phyloP scores from a whole-genome alignment of 1,140 invertebrate genomes.

The Monomorium pharaonis region DNA sequence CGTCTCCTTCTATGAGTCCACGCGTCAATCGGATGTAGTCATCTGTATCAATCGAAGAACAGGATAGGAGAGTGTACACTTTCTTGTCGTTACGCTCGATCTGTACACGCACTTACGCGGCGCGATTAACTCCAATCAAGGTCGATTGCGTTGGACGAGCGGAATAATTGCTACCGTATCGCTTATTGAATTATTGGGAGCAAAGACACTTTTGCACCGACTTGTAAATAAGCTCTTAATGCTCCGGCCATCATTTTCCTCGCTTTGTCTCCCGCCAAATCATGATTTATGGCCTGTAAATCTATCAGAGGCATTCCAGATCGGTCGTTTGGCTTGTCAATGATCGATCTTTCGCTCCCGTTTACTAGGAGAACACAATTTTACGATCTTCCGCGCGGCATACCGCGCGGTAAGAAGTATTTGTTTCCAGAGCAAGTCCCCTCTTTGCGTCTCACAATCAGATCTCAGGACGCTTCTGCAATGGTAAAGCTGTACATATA shows the following conservation, averaged over 20 bases:
- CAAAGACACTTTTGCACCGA: neutral
- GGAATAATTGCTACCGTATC: conserved; percentile 74
- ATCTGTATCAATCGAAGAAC: conserved; percentile 79
- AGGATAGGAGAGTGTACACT: conserved; percentile 63
- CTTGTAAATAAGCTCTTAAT: conserved; percentile 48
- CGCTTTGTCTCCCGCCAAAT: conserved; percentile 2
- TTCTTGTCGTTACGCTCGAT: conserved; percentile 66
- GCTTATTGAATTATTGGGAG: conserved; percentile 76
- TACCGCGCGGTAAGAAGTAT: neutral
- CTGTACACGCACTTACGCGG: conserved; percentile 47
- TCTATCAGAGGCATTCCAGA: neutral
- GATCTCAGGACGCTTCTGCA: neutral
- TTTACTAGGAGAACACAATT: neutral
- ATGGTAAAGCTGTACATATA: neutral
- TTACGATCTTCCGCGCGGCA: neutral
- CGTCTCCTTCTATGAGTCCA: conserved; percentile 60
- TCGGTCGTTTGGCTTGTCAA: conserved; percentile 14
- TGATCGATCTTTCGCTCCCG: conserved; percentile 10
- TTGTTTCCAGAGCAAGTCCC: neutral
- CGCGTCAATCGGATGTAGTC: conserved; percentile 77
- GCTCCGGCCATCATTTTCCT: neutral
- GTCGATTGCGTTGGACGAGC: conserved; percentile 73
- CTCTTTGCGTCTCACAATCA: neutral
- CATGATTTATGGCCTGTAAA: conserved; percentile 2
- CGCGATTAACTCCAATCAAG: conserved; percentile 76